Evolutionary conservation across 2,113 vertebrate genomes (phyloP), one percentile per base, ranked within the genome.

Genomic region (Nasalis larvatus): DNA sequence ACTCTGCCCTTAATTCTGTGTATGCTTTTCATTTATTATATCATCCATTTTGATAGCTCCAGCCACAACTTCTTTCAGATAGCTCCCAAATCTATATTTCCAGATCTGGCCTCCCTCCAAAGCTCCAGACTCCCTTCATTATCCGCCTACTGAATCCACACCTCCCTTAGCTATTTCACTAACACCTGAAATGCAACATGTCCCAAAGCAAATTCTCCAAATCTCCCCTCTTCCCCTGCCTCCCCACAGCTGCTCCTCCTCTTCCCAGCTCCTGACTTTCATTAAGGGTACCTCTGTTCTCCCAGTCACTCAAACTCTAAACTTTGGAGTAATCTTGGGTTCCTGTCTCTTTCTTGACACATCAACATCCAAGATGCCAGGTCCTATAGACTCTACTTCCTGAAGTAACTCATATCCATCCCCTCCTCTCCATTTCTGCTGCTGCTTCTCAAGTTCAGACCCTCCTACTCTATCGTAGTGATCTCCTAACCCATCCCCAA

Each of bases 101-200:
- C 4, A 9, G 76, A 71, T 87, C 94, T 96, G 94, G 96, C 85
- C 94, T 96, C 77, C 76, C 88, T 97, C 94, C 95, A 97, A 96
- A 93, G 84, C 84, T 94, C 94, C 95, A 97, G 90, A 85, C 77
- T 96, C 93, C 86, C 78, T 92, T 82, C 1, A 0, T 77, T 96
- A 82, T 25, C 76, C 11, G 0, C 94, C 92, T 96, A 97, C 96
- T 42, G 76, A 98, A 96, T 81, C 96, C 37, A 97, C 96, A 96
- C 95, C 81, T 97, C 96, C 80, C 76, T 85, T 94, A 88, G 95
- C 56, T 96, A 81, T 92, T 89, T 78, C 96, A 96, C 92, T 95
- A 85, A 95, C 87, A 97, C 97, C 96, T 96, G 87, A 98, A 98
- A 96, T 81, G 87, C 63, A 96, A 77, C 95, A 95, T 92, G 90